phyloP scores from a whole-genome alignment of 2,113 vertebrate genomes.

The Saimiri boliviensis region DNA sequence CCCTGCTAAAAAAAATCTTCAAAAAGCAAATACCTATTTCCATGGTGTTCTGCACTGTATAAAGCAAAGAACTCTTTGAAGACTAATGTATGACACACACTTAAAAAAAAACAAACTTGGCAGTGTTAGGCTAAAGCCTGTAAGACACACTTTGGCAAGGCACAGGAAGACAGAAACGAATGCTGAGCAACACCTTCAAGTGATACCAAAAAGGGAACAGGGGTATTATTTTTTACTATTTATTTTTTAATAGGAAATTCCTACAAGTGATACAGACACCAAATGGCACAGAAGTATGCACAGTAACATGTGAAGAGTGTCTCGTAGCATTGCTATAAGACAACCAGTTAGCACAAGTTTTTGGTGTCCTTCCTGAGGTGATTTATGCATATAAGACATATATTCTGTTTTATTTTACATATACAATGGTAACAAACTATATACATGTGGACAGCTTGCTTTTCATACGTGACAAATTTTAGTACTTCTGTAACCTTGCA shows the following conservation, averaged over 20 bases:
- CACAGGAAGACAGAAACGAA: not conserved
- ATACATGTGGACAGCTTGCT: not conserved
- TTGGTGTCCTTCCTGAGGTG: not conserved
- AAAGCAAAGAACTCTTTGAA: not conserved
- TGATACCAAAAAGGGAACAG: not conserved
- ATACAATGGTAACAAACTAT: not conserved
- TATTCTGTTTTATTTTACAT: not conserved
- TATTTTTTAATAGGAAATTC: not conserved
- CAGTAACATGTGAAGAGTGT: not conserved
- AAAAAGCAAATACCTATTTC: not conserved
- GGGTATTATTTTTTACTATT: not conserved
- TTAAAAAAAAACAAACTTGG: not conserved
- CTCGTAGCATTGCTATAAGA: not conserved
- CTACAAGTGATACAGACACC: not conserved
- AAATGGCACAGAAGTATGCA: not conserved
- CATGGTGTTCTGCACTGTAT: not conserved
- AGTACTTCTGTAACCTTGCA: not conserved
- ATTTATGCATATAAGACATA: not conserved
- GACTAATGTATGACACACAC: not conserved
- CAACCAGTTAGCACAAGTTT: not conserved
- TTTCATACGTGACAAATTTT: not conserved
- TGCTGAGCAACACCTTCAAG: not conserved
- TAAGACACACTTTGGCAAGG: not conserved
- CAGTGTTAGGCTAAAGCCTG: not conserved
- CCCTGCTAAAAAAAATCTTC: not conserved